Percentiles rank a stretch among this genome's conserved stretches.
Evolutionary conservation across 2,113 vertebrate genomes (phyloP).

Genomic region (Globicephala melas): DNA sequence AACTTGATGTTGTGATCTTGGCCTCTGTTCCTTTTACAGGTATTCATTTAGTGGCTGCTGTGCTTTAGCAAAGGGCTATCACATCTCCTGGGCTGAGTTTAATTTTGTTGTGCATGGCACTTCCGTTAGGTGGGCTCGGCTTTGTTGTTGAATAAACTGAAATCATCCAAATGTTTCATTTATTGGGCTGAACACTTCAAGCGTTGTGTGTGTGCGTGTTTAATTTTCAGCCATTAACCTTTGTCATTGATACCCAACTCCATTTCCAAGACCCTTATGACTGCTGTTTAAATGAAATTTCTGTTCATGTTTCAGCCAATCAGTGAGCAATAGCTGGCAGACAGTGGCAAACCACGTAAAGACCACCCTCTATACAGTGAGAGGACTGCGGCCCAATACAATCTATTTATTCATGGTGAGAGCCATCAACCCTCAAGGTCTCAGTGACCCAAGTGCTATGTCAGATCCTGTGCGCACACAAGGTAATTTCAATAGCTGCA

Average conservation of each 20-base stretch:
- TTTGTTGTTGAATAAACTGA: conserved; percentile 63
- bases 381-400: conserved; percentile 95
- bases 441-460: conserved; percentile 98
- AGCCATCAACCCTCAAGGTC: conserved; percentile 93
- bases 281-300: conserved; percentile 15
- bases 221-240: conserved; percentile 64
- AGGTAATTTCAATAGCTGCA: conserved; percentile 83
- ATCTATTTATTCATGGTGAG: conserved; percentile 99
- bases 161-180: conserved; percentile 67
- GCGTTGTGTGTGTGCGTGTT: conserved; percentile 51
- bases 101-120: conserved; percentile 71
- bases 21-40: conserved; percentile 70
- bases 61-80: conserved; percentile 66
- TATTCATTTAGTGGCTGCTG: conserved; percentile 70
- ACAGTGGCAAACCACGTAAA: conserved; percentile 97
- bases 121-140: conserved; percentile 21
- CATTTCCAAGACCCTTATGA: neutral
- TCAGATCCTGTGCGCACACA: conserved; percentile 97
- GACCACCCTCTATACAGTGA: conserved; percentile 91
- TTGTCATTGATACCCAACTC: conserved; percentile 34
- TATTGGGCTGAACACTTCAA: conserved; percentile 70
- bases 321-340: conserved; percentile 99
- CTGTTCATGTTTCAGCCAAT: conserved; percentile 87
- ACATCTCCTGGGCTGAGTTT: conserved; percentile 65
- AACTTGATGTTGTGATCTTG: conserved; percentile 69